phyloP scores from a whole-genome alignment of 1,140 invertebrate species.

The Riptortus pedestris region DNA sequence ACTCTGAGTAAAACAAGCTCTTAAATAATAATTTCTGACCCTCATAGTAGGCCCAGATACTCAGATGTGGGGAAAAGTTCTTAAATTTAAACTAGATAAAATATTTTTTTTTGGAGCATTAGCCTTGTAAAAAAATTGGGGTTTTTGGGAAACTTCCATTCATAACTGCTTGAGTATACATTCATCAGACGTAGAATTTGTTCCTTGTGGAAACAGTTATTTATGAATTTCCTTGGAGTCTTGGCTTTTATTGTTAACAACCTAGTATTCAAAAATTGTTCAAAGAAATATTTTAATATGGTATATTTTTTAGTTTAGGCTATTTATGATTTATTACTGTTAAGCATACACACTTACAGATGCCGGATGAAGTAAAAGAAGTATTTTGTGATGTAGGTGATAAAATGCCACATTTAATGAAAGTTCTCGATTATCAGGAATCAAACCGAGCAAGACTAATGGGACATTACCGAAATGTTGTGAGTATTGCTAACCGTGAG shows the following conservation, averaged over 20 bases:
- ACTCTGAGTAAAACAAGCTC: too few relatives aligned
- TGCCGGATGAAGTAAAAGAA: slow-evolving; percentile 21
- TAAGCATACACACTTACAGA: slow-evolving; percentile 2
- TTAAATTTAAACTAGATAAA: too few relatives aligned
- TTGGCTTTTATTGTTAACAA: neutral
- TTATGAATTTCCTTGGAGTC: neutral
- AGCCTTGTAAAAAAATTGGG: too few relatives aligned
- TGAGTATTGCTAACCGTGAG: neutral
- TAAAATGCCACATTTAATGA: neutral
- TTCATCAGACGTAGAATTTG: too few relatives aligned
- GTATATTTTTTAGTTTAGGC: neutral
- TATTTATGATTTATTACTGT: neutral
- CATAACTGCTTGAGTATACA: too few relatives aligned
- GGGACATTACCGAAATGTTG: slow-evolving; percentile 3
- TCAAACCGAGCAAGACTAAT: slow-evolving; percentile 7
- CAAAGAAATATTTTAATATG: neutral
- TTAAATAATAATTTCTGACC: too few relatives aligned
- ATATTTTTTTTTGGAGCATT: too few relatives aligned
- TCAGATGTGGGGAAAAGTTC: too few relatives aligned
- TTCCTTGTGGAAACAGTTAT: too few relatives aligned
- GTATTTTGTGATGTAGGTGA: slow-evolving; percentile 12
- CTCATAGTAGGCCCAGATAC: too few relatives aligned
- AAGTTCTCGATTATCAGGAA: slow-evolving; percentile 13
- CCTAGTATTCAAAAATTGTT: neutral
- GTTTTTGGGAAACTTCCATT: too few relatives aligned